These are phyloP conservation scores for Miltochrista miniata DNA, from an alignment of 2,888 invertebrate genomes.

Conservation along the genomic window DNA sequence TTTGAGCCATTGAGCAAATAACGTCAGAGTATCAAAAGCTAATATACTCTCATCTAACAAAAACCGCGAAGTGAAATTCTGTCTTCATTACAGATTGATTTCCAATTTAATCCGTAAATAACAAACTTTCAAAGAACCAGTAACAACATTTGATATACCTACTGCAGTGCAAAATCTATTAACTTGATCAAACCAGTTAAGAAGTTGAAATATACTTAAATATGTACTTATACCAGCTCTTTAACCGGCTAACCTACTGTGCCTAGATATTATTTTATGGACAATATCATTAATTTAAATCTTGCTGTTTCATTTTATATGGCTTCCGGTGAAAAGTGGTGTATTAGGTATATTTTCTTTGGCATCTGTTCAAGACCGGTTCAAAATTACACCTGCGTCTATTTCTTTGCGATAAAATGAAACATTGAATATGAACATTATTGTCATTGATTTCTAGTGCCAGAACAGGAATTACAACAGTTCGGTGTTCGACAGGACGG, in stretches of 20 bases:
- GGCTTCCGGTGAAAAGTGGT: background rate
- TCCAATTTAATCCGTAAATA: too few relatives aligned
- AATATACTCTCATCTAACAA: too few relatives aligned
- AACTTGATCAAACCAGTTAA: background rate
- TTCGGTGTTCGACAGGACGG: too few relatives aligned
- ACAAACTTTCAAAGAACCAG: background rate
- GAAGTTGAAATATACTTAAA: slow-evolving; percentile 5
- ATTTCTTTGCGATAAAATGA: too few relatives aligned
- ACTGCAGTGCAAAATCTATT: slow-evolving; percentile 1
- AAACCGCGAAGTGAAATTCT: too few relatives aligned
- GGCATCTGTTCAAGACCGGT: background rate
- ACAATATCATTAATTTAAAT: background rate
- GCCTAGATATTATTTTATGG: background rate
- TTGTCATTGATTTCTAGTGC: too few relatives aligned
- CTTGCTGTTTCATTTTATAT: slow-evolving; percentile 2
- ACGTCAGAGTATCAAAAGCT: too few relatives aligned
- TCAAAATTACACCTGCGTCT: background rate
- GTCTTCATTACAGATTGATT: too few relatives aligned
- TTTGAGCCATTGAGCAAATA: too few relatives aligned
- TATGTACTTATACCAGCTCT: background rate
- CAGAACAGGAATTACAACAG: too few relatives aligned
- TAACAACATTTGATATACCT: background rate
- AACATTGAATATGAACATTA: too few relatives aligned
- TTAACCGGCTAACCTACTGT: slow-evolving; percentile 1
- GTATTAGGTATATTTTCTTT: background rate